phyloP scores from a whole-genome alignment of 2,888 invertebrate species.

The Trimorus sp. region DNA sequence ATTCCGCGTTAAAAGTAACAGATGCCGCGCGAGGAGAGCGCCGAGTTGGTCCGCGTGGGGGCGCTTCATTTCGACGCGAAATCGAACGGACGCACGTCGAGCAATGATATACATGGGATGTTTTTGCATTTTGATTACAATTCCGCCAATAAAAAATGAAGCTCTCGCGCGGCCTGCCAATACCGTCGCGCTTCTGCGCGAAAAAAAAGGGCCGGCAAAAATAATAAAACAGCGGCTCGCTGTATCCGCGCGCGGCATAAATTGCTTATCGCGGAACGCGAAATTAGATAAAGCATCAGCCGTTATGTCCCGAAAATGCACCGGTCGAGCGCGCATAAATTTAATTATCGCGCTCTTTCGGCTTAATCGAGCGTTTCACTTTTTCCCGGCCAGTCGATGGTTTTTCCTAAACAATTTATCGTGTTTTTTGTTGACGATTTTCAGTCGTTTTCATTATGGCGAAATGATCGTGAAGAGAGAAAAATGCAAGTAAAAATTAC shows the following conservation, averaged over 20 bases:
- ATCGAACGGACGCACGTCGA: slow-evolving; percentile 38
- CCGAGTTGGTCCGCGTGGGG: not conserved
- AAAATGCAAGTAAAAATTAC: too few species aligned
- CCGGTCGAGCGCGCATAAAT: slow-evolving; percentile 5
- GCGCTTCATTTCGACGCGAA: slow-evolving; percentile 36
- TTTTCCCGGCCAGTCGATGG: slow-evolving; percentile 15
- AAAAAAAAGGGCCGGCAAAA: too few species aligned
- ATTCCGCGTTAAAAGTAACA: slow-evolving; percentile 42
- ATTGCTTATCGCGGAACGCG: slow-evolving; percentile 36
- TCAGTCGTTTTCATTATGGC: too few species aligned
- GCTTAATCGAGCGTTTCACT: slow-evolving; percentile 19
- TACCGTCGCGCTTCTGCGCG: too few species aligned
- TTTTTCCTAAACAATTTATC: not conserved
- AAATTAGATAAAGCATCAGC: slow-evolving; percentile 46
- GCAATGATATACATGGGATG: slow-evolving; percentile 52
- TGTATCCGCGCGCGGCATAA: slow-evolving; percentile 37
- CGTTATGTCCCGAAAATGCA: slow-evolving; percentile 30
- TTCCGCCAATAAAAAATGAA: slow-evolving; percentile 49
- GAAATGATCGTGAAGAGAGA: too few species aligned
- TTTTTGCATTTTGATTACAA: slow-evolving; percentile 61
- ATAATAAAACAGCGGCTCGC: too few species aligned
- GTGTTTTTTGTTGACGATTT: not conserved
- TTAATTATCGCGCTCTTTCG: slow-evolving; percentile 35
- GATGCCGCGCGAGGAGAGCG: slow-evolving; percentile 6
- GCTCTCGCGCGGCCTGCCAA: too few species aligned